Percentiles rank a stretch among this genome's conserved stretches.
Conservation (phyloP, 2,113 vertebrate genomes). For the Gasterosteus aculeatus region DNA sequence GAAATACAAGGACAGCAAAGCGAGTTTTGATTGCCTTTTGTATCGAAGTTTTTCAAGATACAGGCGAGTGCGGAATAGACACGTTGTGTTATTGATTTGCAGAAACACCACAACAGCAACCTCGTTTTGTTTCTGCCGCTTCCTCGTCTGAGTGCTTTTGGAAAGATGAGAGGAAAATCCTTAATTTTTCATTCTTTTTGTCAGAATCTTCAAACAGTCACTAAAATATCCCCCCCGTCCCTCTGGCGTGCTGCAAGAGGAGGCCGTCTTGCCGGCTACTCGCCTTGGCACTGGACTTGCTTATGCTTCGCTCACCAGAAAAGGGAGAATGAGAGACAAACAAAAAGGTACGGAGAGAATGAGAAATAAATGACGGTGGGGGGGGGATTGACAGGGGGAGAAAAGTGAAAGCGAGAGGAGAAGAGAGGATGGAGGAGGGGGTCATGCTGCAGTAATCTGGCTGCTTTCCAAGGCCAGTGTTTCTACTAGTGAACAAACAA, state of each 20-base stretch:
- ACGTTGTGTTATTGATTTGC: not conserved
- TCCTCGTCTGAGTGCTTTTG: not conserved
- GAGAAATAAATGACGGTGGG: conserved; percentile 19
- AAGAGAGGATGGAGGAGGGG: conserved; percentile 25
- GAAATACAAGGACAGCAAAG: conserved; percentile 27
- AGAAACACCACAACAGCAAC: conserved; percentile 9
- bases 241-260: conserved; percentile 14
- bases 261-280: conserved; percentile 17
- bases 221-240: conserved; percentile 28
- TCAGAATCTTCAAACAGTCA: conserved; percentile 36
- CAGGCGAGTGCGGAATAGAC: not conserved
- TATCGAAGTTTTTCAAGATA: conserved; percentile 6
- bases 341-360: conserved; percentile 8
- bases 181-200: conserved; percentile 21
- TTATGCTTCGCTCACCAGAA: conserved; percentile 45
- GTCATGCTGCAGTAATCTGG: conserved; percentile 72
- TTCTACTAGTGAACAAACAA: conserved; percentile 79
- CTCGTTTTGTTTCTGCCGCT: not conserved
- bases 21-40: conserved; percentile 20
- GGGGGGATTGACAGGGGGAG: not conserved
- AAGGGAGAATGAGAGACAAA: not conserved
- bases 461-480: conserved; percentile 72
- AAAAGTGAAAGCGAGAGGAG: conserved; percentile 17
- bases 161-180: not conserved
- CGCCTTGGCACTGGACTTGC: conserved; percentile 34